Percentiles rank a stretch among this genome's conserved stretches.
Conservation (phyloP, 30 jellyfish, hydroid and myxozoan genomes). For the Sanderia malayensis region DNA sequence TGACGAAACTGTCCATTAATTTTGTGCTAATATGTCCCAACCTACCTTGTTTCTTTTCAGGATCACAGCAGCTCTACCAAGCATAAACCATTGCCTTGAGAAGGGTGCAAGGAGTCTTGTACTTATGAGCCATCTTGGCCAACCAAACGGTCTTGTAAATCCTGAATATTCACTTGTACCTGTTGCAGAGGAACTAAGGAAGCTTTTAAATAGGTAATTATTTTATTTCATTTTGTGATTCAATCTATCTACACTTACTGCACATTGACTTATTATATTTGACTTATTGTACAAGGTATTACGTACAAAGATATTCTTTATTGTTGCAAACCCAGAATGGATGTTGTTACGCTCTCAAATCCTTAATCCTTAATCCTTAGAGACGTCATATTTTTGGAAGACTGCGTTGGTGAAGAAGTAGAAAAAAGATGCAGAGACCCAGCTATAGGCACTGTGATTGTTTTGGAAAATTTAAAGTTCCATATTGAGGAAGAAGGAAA, state of each 20-base stretch:
- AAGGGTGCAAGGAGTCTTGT: constrained; percentile 92
- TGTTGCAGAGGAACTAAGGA: constrained; percentile 89
- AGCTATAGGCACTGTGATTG: constrained; percentile 66
- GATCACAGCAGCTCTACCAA: constrained; percentile 95
- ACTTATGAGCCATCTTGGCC: constrained; percentile 98
- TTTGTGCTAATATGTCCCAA: too few relatives aligned
- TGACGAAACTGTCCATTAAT: too few relatives aligned
- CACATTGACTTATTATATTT: too few relatives aligned
- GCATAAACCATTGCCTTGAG: constrained; percentile 83
- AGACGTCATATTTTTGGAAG: constrained; percentile 71
- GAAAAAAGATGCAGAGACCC: constrained; percentile 77
- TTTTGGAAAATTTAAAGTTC: constrained; percentile 90
- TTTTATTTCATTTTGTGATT: too few relatives aligned
- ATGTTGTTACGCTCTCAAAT: too few relatives aligned
- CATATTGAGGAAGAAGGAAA: constrained; percentile 98
- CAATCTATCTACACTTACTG: too few relatives aligned
- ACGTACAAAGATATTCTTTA: too few relatives aligned
- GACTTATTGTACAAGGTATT: too few relatives aligned
- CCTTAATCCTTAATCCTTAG: constrained; percentile 41
- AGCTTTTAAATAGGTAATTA: constrained; percentile 68
- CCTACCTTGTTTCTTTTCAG: too few relatives aligned
- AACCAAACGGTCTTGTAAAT: constrained; percentile 91
- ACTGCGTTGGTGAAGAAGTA: constrained; percentile 96
- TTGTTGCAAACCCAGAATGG: too few relatives aligned
- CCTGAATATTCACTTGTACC: constrained; percentile 85